Evolutionary conservation across 2,113 vertebrate genomes (phyloP).

Genomic region (Gavia stellata): DNA sequence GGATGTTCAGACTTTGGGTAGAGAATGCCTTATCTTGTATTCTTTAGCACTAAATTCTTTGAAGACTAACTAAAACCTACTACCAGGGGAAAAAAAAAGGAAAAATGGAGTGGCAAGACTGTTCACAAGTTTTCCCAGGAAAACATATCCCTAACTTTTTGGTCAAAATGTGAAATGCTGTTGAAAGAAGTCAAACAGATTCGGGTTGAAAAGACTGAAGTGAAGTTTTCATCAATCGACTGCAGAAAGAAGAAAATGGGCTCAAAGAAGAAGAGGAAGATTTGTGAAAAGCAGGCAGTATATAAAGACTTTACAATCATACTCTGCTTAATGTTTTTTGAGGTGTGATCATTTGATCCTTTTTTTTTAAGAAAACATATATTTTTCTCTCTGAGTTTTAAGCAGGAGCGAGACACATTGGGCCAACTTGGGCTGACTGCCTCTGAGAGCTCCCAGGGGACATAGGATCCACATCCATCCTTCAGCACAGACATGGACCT

Average conservation of each 20-base stretch:
- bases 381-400: not conserved
- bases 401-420: fast-evolving
- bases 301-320: not conserved
- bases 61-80: not conserved
- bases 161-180: not conserved
- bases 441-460: not conserved
- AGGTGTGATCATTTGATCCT: not conserved
- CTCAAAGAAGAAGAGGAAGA: not conserved
- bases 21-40: not conserved
- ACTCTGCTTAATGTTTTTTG: not conserved
- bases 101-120: not conserved
- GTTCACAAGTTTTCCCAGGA: not conserved
- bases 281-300: not conserved
- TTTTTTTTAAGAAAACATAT: not conserved
- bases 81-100: fast-evolving
- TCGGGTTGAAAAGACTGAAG: not conserved
- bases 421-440: not conserved
- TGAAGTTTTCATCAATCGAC: not conserved
- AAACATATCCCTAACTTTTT: not conserved
- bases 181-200: not conserved
- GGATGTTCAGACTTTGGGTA: not conserved
- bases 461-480: fast-evolving
- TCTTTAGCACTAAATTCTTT: not conserved
- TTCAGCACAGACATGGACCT: not conserved
- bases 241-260: not conserved